A percentile compares a stretch with the other conserved stretches of the same genome.
Conservation (phyloP, 2,113 vertebrate species). For the Equus quagga region DNA sequence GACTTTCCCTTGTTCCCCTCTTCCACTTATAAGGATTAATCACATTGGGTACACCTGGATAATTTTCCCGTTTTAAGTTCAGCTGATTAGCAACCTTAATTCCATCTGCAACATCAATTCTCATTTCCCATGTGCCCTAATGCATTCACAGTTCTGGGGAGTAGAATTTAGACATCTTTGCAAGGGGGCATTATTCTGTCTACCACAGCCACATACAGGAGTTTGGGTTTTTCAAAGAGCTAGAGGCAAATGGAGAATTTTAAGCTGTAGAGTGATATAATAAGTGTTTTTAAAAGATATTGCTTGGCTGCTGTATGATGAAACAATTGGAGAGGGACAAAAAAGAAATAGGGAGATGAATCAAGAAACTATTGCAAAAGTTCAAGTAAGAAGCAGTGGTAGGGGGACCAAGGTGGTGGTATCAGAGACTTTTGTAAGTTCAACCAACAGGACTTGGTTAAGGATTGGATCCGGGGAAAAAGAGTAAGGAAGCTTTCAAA, state of each 20-base stretch:
- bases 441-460: neutral
- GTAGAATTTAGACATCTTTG: neutral
- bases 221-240: neutral
- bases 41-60: neutral
- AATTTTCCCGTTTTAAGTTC: neutral
- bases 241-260: neutral
- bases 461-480: neutral
- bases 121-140: neutral
- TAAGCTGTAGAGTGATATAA: neutral
- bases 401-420: neutral
- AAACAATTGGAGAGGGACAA: neutral
- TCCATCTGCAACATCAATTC: neutral
- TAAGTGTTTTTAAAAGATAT: neutral
- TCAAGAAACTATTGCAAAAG: neutral
- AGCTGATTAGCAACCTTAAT: neutral
- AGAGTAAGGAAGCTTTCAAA: neutral
- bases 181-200: neutral
- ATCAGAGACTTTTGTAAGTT: neutral
- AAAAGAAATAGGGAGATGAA: neutral
- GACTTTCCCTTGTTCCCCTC: neutral
- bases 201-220: neutral
- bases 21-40: neutral
- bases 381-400: neutral
- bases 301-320: neutral
- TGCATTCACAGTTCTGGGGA: neutral